These are phyloP conservation scores for Cephus nigrinus DNA, from an alignment of 2,888 invertebrate genomes.

Conservation along the genomic window DNA sequence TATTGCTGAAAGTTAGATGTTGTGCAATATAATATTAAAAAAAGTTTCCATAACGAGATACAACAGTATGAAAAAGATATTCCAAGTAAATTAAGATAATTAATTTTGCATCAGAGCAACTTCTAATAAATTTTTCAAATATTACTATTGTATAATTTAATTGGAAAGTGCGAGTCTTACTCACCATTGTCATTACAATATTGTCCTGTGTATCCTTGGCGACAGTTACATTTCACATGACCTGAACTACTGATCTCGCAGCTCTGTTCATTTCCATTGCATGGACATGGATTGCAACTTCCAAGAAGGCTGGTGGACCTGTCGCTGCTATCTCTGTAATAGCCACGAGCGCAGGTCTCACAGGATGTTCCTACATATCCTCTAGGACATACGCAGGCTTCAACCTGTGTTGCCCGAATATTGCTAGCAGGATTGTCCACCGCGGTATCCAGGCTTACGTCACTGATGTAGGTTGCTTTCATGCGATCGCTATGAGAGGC, in stretches of 20 bases:
- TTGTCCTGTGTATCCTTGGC: conserved; percentile 75
- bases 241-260: conserved; percentile 71
- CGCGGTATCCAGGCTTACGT: conserved; percentile 89
- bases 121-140: conserved; percentile 6
- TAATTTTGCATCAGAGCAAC: background rate
- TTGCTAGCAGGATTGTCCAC: conserved; percentile 72
- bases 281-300: conserved; percentile 79
- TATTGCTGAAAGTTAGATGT: background rate
- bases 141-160: conserved; percentile 9
- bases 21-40: background rate
- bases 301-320: conserved; percentile 68
- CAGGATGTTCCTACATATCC: conserved; percentile 89
- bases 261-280: conserved; percentile 78
- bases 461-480: conserved; percentile 78
- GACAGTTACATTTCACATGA: conserved; percentile 77
- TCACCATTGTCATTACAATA: conserved; percentile 74
- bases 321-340: conserved; percentile 76
- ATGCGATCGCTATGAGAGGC: conserved; percentile 78
- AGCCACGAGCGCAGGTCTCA: conserved; percentile 78
- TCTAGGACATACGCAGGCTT: conserved; percentile 85
- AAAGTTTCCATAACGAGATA: conserved; percentile 5
- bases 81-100: conserved; percentile 7
- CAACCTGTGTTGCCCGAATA: conserved; percentile 80
- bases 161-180: conserved; percentile 30
- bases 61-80: conserved; percentile 9